A percentile compares a stretch with the other conserved stretches of the same genome.
phyloP scores from a whole-genome alignment of 2,113 vertebrate genomes.

The Ciconia maguari region DNA sequence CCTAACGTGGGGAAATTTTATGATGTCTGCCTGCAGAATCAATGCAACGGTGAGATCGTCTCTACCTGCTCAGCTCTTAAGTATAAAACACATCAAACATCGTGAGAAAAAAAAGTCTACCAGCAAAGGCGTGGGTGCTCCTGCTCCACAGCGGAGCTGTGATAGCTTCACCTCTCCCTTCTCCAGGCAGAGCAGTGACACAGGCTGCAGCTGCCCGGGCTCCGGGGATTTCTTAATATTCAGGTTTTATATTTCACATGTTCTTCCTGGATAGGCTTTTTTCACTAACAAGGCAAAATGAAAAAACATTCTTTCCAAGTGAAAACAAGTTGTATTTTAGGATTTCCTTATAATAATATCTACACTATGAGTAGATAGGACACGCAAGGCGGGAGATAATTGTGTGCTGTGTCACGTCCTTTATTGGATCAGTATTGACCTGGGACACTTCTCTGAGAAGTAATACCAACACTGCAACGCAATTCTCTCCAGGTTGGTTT shows the following conservation, averaged over 20 bases:
- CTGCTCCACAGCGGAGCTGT: not conserved
- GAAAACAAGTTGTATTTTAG: not conserved
- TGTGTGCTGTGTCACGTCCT: not conserved
- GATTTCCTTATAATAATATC: not conserved
- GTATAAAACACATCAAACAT: fast-evolving
- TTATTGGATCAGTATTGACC: not conserved
- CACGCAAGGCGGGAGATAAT: not conserved
- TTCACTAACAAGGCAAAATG: not conserved
- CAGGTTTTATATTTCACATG: not conserved
- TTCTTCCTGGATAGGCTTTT: not conserved
- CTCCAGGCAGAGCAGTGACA: not conserved
- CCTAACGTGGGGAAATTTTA: fast-evolving
- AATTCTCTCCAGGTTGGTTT: constrained; percentile 53
- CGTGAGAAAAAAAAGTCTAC: fast-evolving
- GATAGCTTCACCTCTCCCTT: not conserved
- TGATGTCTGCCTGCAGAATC: no score
- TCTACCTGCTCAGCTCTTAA: no score
- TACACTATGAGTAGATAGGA: fast-evolving
- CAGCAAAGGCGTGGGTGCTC: not conserved
- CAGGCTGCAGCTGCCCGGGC: not conserved
- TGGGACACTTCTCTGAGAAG: not conserved
- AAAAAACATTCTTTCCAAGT: not conserved
- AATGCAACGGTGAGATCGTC: fast-evolving
- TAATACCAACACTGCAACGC: constrained; percentile 6
- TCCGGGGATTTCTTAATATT: not conserved